Percentiles rank a stretch among this genome's conserved stretches.
Evolutionary conservation across 2,888 invertebrate species (phyloP).

Genomic region (Ephialtes manifestator): DNA sequence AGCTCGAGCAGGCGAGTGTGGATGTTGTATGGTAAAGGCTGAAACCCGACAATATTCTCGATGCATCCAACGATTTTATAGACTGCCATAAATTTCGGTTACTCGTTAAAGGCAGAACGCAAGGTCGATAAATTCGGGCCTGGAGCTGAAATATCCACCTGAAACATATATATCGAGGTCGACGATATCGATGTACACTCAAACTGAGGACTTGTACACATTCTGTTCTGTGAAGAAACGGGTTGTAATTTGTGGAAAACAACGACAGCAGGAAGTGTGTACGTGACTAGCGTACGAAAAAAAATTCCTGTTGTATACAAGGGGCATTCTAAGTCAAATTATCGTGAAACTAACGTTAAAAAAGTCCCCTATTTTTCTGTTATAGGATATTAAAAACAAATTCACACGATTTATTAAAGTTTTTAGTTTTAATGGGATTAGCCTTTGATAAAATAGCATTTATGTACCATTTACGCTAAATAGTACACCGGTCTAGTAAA

Average conservation of each 20-base stretch:
- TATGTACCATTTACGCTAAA: too few relatives aligned
- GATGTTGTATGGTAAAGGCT: neutral
- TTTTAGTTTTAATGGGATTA: neutral
- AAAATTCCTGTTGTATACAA: conserved; percentile 25
- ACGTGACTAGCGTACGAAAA: conserved; percentile 57
- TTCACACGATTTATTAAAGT: neutral
- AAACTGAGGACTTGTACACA: conserved; percentile 29
- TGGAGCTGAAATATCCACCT: neutral
- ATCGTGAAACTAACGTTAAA: neutral
- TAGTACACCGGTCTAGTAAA: too few relatives aligned
- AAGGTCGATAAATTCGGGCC: conserved; percentile 45
- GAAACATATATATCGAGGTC: neutral
- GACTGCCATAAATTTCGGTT: conserved; percentile 50
- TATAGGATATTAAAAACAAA: neutral
- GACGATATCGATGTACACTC: conserved; percentile 2
- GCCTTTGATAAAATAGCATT: too few relatives aligned
- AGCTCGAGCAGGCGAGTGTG: neutral
- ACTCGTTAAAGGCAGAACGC: conserved; percentile 16
- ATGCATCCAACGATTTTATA: conserved; percentile 40
- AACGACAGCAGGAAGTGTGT: conserved; percentile 53
- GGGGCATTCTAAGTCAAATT: neutral
- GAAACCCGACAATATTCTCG: neutral
- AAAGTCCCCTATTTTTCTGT: neutral
- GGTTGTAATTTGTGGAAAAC: conserved; percentile 62
- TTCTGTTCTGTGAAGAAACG: conserved; percentile 32